Evolutionary conservation across 2,797 vertebrate genomes (phyloP).

Genomic region (Hapalemur alaotrensis): DNA sequence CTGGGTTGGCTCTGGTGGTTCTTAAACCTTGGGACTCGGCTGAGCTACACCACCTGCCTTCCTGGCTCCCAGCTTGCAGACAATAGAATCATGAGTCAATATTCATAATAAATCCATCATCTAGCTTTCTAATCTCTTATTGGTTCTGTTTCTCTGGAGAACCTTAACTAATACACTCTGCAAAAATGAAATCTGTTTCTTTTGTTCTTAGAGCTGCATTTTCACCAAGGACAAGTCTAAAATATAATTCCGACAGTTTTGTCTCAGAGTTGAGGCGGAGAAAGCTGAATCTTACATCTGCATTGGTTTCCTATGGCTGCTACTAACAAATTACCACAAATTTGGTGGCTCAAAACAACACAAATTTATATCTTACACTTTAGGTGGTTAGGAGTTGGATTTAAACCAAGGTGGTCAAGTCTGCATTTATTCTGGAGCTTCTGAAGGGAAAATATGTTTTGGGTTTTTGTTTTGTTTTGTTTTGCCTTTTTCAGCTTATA

Average conservation of each 20-base stretch:
- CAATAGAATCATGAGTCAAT: neutral
- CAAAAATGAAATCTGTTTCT: neutral
- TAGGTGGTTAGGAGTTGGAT: neutral
- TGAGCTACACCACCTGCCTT: neutral
- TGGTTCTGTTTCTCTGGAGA: neutral
- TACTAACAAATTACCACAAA: neutral
- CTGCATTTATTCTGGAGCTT: neutral
- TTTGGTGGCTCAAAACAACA: neutral
- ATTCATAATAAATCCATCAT: no score
- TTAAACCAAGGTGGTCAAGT: no score
- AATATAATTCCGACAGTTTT: neutral
- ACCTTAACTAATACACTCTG: neutral
- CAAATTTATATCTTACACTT: neutral
- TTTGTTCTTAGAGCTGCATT: neutral
- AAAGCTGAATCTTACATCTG: neutral
- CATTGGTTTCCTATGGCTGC: accelerated
- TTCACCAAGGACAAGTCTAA: neutral
- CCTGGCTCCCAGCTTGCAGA: neutral
- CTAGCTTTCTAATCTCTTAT: neutral
- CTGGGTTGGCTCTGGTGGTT: neutral
- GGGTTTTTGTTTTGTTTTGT: no score
- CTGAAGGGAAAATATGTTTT: no score
- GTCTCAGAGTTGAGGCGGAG: neutral
- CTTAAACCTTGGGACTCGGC: neutral
- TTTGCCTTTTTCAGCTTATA: neutral